Percentiles rank a stretch among this genome's conserved stretches.
Evolutionary conservation across 2,888 invertebrate species (phyloP).

Genomic region (Ornithoptera alexandrae): DNA sequence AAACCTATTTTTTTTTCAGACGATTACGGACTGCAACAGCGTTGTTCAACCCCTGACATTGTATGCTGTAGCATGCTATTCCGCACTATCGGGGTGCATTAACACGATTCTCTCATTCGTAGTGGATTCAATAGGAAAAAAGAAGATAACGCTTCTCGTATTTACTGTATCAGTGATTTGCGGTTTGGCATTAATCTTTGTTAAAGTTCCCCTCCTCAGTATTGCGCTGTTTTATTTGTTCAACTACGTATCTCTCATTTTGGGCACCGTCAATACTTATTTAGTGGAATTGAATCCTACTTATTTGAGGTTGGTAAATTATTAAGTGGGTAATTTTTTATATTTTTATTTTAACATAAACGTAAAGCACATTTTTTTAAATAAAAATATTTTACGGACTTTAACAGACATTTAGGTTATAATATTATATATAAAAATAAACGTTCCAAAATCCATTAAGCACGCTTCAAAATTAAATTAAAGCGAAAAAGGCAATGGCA

Average conservation of each 20-base stretch:
- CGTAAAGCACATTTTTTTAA: no score
- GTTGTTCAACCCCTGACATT: slow-evolving; percentile 54
- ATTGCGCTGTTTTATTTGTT: slow-evolving; percentile 59
- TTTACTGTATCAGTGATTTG: slow-evolving; percentile 46
- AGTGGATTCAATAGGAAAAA: slow-evolving; percentile 56
- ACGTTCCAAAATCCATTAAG: no score
- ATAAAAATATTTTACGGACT: no score
- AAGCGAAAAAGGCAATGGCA: no score
- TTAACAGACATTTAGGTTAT: no score
- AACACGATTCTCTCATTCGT: slow-evolving; percentile 56
- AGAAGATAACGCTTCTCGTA: slow-evolving; percentile 49
- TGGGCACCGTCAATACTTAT: slow-evolving; percentile 64
- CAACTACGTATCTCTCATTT: slow-evolving; percentile 56
- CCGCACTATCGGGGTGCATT: slow-evolving; percentile 46
- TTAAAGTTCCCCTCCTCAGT: slow-evolving; percentile 55
- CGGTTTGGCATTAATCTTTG: slow-evolving; percentile 52
- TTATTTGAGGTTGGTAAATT: slow-evolving; percentile 53
- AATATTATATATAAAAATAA: no score
- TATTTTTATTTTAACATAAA: no score
- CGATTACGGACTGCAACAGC: slow-evolving; percentile 49
- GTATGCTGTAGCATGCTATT: slow-evolving; percentile 63
- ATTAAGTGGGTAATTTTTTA: background rate
- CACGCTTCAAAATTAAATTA: no score
- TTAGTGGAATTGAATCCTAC: slow-evolving; percentile 68
- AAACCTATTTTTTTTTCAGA: slow-evolving; percentile 39